Evolutionary conservation across 1,140 invertebrate species (phyloP), one percentile per base, ranked within the genome.

Genomic region (Cyrtorhinus lividipennis): DNA sequence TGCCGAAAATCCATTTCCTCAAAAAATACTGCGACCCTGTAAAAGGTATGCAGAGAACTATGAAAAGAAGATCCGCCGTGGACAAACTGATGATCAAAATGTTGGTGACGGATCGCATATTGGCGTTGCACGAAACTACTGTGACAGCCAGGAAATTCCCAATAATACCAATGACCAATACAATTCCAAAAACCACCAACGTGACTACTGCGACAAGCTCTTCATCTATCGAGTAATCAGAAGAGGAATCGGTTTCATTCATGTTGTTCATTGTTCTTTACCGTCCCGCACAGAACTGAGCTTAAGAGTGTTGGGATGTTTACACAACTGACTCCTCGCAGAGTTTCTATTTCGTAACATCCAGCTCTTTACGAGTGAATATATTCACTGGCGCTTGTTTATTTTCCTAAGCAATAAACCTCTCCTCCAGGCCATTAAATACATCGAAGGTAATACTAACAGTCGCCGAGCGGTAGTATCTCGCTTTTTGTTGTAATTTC

Each of bases 1-100:
- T 81, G 10, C 91, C 90, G 70, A 95, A 94, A 0, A 88, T 88
- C 92, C 92, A 96, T 12, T 59, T 13, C 26, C 15, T 30, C 5
- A 59, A 18, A 8, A 53, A 5, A n/a, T 27, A 59, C 24, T 59
- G 24, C 2, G 58, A n/a, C 18, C 24, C 58, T 2, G 58, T 87
- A 0, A 87, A 81, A 8, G 85, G 85, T 61, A 88, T 82, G 72
- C 85, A 88, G 66, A 86, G 78, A 22, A 81, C 73, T 59, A 87
- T 83, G 3, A 88, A 75, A n/a, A 87, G 73, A 1, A 88, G 75
- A 73, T 88, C 85, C 0, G 85, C 84, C 0, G 79, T 80, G 2
- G 84, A 83, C 25, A 88, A 71, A 67, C 81, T 83, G 2, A 81
- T 79, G 20, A 87, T 72, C 66, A 88, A 86, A 8, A 86, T 78